Base-by-base conservation (phyloP, 2,113 vertebrate species). In the Pampusana beccarii region DNA sequence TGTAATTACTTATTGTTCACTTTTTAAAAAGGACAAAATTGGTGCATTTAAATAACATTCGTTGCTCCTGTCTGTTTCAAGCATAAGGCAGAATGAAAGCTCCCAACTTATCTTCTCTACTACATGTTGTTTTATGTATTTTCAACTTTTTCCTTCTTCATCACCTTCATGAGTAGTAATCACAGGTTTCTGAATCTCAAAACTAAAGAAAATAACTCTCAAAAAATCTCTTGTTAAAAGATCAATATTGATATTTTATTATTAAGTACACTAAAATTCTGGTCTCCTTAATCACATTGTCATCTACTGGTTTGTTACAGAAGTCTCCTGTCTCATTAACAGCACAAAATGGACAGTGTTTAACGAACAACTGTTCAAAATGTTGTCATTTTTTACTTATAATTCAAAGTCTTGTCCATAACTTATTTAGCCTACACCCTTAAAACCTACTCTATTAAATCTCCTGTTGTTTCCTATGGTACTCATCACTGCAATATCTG, bases 171-270 rank as follows among this genome's bases (percentile, higher is more conserved):
- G 34, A 4, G 8, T 48, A 8, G 3, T 18, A 92, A 73, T 7
- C 31, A 75, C 25, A 71, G 57, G 26, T 53, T 82, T 64, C 33
- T 7, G 50, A 40, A 50, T 2, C 4, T 50, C 50, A 50, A 83
- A 77, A 56, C 2, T 25, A 48, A 79, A 82, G 23, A 82, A 85
- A 90, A 88, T 17, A 26, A 69, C 9, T 3, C 6, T 29, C 3
- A 2, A 31, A 60, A 60, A 42, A 1, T 0, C 2, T 57, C 10
- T 23, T n/a, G 2, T 21, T 40, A 38, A 69, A 64, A n/a, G 4
- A 46, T 2, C 5, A 10, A 9, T 57, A 44, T 57, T 2, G 1
- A 31, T 57, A 51, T 5, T 24, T 6, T 13, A 75, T 12, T 72
- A 51, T 13, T 72, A 88, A 48, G 34, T 50, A 38, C 10, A 53